Evolutionary conservation across 2,797 vertebrate genomes (phyloP), one percentile per base, ranked within the genome.

Genomic region (Sebastes iracundus): DNA sequence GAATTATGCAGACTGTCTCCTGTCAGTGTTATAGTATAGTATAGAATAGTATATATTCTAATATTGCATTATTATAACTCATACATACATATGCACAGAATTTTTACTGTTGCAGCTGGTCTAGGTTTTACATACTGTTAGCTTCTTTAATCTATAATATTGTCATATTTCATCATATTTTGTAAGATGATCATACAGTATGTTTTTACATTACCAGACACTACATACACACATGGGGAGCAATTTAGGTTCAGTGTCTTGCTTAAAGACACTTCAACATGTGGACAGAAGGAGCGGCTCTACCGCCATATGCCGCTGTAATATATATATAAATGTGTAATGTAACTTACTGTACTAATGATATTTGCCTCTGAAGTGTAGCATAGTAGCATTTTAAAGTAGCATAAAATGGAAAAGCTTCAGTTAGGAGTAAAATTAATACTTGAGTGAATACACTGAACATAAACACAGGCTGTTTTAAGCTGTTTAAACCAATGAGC

Each of bases 401-500:
- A 52, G 30, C 1, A 42, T 33, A 42, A 38, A 58, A 56, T 46
- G 0, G n/a, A 20, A 12, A 32, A 6, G 7, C 23, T 1, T 63
- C 3, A 23, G 33, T 22, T 20, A n/a, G 16, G 42, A 53, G 23
- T 74, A 32, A 23, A 75, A 67, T 27, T 23, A 30, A 4, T 35
- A 13, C 8, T 62, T 52, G 12, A 65, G 9, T 63, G 30, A 27
- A 62, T 46, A 22, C 7, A 6, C 55, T n/a, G 6, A 75, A 69
- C 62, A 67, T 30, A 27, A 78, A 55, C 76, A 49, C 13, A 4
- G 60, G 27, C 69, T 66, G 66, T 52, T 84, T 68, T 32, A 69
- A 67, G 59, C 35, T 25, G 27, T 75, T 85, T 38, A 56, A 87
- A 77, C 53, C 58, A 83, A 81, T 65, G 30, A 55, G 42, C 69